Percentiles rank a stretch among this genome's conserved stretches.
Evolutionary conservation across 2,113 vertebrate species (phyloP).

Genomic region (Antechinus stuartii): DNA sequence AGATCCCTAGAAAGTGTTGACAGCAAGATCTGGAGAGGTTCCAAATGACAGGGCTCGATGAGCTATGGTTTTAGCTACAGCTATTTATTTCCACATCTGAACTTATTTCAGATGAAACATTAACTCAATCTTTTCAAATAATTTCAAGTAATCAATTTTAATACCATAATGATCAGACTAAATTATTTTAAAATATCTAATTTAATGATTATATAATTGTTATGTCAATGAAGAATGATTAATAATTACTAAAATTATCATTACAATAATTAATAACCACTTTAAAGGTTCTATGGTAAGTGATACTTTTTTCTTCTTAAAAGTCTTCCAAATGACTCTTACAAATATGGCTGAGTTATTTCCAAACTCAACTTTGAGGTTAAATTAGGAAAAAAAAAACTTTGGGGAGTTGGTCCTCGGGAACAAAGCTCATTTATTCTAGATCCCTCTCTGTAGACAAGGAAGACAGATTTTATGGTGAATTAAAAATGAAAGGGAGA

Average conservation of each 20-base stretch:
- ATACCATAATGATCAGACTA: too few relatives aligned
- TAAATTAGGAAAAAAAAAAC: background rate
- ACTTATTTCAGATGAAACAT: too few relatives aligned
- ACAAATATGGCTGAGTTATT: conserved; percentile 16
- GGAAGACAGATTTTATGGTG: conserved; percentile 11
- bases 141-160: too few relatives aligned
- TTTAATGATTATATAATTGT: too few relatives aligned
- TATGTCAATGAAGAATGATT: too few relatives aligned
- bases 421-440: conserved; percentile 16
- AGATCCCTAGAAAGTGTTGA: background rate
- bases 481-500: conserved; percentile 37
- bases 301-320: background rate
- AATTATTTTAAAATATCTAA: too few relatives aligned
- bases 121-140: too few relatives aligned
- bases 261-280: background rate
- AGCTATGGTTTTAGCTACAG: too few relatives aligned
- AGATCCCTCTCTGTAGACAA: conserved; percentile 11
- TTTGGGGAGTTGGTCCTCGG: background rate
- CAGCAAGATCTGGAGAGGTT: background rate
- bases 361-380: background rate
- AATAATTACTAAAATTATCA: background rate
- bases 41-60: background rate
- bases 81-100: too few relatives aligned
- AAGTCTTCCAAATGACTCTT: background rate
- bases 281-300: conserved; percentile 11